Evolutionary conservation across 2,888 invertebrate species (phyloP).

Genomic region (Synanthedon vespiformis): DNA sequence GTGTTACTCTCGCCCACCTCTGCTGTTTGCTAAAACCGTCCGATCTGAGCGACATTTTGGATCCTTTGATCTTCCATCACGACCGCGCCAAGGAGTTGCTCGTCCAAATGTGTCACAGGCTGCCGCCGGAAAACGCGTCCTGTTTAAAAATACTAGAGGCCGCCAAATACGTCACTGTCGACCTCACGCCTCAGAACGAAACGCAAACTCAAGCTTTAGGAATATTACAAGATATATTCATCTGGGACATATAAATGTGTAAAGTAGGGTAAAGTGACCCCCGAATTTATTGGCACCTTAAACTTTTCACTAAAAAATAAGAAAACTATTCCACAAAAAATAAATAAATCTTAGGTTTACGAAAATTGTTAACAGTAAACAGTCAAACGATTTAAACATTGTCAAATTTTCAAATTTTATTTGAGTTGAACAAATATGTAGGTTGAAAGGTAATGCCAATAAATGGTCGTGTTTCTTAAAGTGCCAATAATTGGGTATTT

Average conservation of each 20-base stretch:
- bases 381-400: too few relatives aligned
- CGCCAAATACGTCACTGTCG: conserved; percentile 59
- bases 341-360: too few relatives aligned
- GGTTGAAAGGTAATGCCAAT: too few relatives aligned
- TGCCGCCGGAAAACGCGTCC: conserved; percentile 53
- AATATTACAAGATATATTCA: conserved; percentile 60
- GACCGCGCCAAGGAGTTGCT: conserved; percentile 48
- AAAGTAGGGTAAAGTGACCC: too few relatives aligned
- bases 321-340: too few relatives aligned
- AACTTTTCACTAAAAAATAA: too few relatives aligned
- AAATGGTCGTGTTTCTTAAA: too few relatives aligned
- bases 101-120: conserved; percentile 44
- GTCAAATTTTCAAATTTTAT: too few relatives aligned
- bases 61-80: conserved; percentile 58
- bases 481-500: too few relatives aligned
- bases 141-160: conserved; percentile 54
- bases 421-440: too few relatives aligned
- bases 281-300: too few relatives aligned
- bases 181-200: conserved; percentile 36
- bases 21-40: conserved; percentile 68
- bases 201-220: conserved; percentile 41
- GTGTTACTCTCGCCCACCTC: conserved; percentile 80
- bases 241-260: conserved; percentile 32
- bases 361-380: too few relatives aligned
- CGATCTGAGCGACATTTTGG: conserved; percentile 70